A percentile compares a stretch with the other conserved stretches of the same genome.
Evolutionary conservation across 1,140 invertebrate species (phyloP).

Genomic region (Phortica variegata): DNA sequence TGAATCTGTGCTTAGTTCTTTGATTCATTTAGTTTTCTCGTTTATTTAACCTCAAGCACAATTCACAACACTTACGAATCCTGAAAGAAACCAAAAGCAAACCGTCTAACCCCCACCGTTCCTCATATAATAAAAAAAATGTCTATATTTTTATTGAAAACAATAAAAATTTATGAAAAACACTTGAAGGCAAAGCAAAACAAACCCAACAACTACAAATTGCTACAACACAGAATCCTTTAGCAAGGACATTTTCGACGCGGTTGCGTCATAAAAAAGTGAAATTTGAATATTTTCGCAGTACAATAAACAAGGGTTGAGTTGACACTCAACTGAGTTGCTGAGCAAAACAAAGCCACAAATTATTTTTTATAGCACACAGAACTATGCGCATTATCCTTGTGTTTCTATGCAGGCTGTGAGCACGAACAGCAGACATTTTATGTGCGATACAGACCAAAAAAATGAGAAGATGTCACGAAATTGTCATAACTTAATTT

Average conservation of each 20-base stretch:
- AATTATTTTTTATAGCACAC: slow-evolving; percentile 54
- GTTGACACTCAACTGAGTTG: background rate
- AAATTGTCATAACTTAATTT: slow-evolving; percentile 40
- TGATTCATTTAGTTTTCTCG: no score
- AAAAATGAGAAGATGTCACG: slow-evolving; percentile 2
- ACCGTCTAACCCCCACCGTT: no score
- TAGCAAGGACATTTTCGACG: slow-evolving; percentile 5
- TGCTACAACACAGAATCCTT: slow-evolving; percentile 29
- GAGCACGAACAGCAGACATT: background rate
- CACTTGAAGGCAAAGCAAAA: slow-evolving; percentile 44
- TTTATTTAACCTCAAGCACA: no score
- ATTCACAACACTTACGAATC: no score
- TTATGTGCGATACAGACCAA: no score
- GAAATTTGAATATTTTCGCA: slow-evolving; percentile 6
- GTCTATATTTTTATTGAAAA: slow-evolving; percentile 44
- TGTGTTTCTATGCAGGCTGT: background rate
- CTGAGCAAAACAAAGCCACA: slow-evolving; percentile 29
- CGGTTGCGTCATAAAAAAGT: slow-evolving; percentile 21
- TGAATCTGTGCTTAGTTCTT: no score
- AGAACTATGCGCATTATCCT: slow-evolving; percentile 37
- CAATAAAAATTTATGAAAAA: slow-evolving; percentile 52
- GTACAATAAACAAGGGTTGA: slow-evolving; percentile 15
- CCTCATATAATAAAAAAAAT: slow-evolving; percentile 6
- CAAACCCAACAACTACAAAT: slow-evolving; percentile 39
- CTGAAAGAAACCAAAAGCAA: background rate